Evolutionary conservation across 2,797 vertebrate genomes (phyloP), one percentile per base, ranked within the genome.

Genomic region (Gymnothorax reevesii): DNA sequence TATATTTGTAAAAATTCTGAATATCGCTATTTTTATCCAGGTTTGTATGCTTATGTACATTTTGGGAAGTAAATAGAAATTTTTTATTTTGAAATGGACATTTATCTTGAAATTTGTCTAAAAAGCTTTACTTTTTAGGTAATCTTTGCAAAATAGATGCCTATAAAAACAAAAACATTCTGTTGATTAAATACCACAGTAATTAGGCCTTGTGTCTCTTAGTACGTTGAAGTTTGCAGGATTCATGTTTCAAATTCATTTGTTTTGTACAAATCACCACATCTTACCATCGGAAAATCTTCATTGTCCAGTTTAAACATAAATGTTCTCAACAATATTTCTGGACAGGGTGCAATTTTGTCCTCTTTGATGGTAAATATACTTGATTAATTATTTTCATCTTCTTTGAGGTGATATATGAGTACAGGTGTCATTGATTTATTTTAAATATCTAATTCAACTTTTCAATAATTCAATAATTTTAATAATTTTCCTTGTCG

Each of bases 401-500:
- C 52, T 79, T 33, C 49, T 22, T 52, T 52, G 42, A 13, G 9
- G 20, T 20, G 7, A 20, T 9, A n/a, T n/a, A 54, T 54, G 17
- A 55, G 55, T 55, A n/a, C 1, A 80, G 55, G 55, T 22, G 22
- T 80, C 54, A 80, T 54, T 80, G 0, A 80, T 80, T 77, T 77
- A 77, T 17, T n/a, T 2, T 80, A 6, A 54, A 55, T 55, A 79
- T 54, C 52, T 55, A n/a, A 80, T 25, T 80, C 13, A 80, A 17
- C n/a, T 80, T 80, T 80, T 80, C 52, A 54, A 80, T 79, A 55
- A n/a, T n/a, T n/a, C n/a, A n/a, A n/a, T n/a, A n/a, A n/a, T 80
- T 80, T 80, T 20, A 54, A 80, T 79, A 55, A 80, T 10, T 22
- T 80, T 20, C 20, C 20, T 54, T 80, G 77, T 80, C n/a, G 15